Evolutionary conservation across 2,888 invertebrate species (phyloP).

Genomic region (Cerastis rubricosa): DNA sequence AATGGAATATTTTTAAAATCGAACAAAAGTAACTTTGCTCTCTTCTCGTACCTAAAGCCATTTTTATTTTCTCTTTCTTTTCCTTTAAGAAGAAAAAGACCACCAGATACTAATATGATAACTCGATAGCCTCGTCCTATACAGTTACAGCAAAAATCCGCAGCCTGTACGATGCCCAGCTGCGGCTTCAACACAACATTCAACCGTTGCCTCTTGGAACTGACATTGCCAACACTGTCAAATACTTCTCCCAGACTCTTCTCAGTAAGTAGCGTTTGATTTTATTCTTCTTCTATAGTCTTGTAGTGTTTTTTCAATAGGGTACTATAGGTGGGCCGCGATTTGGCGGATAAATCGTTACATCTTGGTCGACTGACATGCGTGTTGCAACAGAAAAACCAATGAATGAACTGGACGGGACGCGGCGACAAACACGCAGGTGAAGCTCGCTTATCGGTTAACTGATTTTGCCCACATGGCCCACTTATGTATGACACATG

Average conservation of each 20-base stretch:
- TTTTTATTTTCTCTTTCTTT: neutral
- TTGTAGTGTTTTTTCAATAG: neutral
- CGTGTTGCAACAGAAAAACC: neutral
- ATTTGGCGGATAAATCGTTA: too few relatives aligned
- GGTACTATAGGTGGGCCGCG: neutral
- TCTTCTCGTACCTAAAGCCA: neutral
- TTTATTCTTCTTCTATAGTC: neutral
- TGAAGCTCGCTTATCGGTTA: neutral
- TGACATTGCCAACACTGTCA: constrained; percentile 99
- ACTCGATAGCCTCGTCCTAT: constrained; percentile 37
- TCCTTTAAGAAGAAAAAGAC: constrained; percentile 14
- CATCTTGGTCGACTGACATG: neutral
- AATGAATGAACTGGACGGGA: too few relatives aligned
- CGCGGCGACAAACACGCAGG: neutral
- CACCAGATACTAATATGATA: constrained; percentile 27
- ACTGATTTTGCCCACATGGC: too few relatives aligned
- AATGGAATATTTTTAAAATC: constrained; percentile 34
- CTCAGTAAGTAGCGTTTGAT: constrained; percentile 94
- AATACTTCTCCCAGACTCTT: constrained; percentile 99
- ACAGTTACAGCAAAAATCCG: constrained; percentile 99
- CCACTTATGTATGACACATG: too few relatives aligned
- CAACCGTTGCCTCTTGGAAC: constrained; percentile 98
- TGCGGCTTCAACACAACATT: constrained; percentile 97
- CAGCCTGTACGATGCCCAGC: constrained; percentile 98
- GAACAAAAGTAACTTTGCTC: neutral